A percentile compares a stretch with the other conserved stretches of the same genome.
These are phyloP conservation scores for Diplodus puntazzo DNA, from an alignment of 2,797 vertebrate genomes.

Conservation along the genomic window DNA sequence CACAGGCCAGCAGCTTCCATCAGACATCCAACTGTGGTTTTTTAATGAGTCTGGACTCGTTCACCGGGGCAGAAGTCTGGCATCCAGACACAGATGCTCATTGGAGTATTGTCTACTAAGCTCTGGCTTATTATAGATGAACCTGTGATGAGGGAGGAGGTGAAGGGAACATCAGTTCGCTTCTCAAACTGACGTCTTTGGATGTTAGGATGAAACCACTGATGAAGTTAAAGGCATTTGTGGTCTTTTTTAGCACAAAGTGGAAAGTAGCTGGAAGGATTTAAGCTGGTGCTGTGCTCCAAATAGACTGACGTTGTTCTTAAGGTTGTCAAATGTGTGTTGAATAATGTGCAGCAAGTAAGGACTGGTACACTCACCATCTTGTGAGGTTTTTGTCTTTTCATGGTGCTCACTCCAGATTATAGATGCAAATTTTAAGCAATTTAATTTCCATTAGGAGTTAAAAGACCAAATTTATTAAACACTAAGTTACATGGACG, in stretches of 20 bases:
- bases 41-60: not conserved
- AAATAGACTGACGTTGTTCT: not conserved
- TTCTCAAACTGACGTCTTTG: not conserved
- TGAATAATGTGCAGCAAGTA: not conserved
- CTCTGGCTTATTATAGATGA: not conserved
- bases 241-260: not conserved
- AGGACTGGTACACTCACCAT: not conserved
- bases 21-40: not conserved
- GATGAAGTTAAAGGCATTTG: not conserved
- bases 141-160: not conserved
- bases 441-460: too few relatives aligned
- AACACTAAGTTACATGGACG: too few relatives aligned
- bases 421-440: too few relatives aligned
- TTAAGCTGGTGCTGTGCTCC: not conserved
- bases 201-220: not conserved
- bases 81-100: slow-evolving; percentile 1
- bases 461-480: too few relatives aligned
- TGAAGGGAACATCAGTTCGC: not conserved
- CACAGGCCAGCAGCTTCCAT: not conserved
- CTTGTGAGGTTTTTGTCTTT: not conserved
- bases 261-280: not conserved
- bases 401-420: not conserved
- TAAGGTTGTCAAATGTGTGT: not conserved
- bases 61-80: not conserved
- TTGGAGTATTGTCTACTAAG: not conserved